Evolutionary conservation across 2,113 vertebrate genomes (phyloP).

Genomic region (Psittacula cyanocephala): DNA sequence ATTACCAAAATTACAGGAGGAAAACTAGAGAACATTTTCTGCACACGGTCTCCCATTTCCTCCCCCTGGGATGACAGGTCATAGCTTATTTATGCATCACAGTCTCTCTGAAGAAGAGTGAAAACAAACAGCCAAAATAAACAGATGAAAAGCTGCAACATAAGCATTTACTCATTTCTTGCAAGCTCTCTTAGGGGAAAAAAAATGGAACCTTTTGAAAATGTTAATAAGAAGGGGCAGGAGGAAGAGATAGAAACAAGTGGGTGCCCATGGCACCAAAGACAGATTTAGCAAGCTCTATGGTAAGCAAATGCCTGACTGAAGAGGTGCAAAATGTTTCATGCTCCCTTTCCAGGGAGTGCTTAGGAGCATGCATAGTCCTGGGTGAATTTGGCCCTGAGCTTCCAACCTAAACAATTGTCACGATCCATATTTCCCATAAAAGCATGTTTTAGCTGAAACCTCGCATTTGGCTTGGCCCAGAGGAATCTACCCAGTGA

Average conservation of each 20-base stretch:
- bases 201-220: background rate
- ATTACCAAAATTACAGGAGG: background rate
- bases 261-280: background rate
- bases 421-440: background rate
- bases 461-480: rapidly evolving
- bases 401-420: background rate
- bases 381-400: background rate
- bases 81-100: slow-evolving; percentile 14
- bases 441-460: background rate
- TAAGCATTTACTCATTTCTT: background rate
- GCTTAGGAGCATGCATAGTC: background rate
- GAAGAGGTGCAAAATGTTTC: background rate
- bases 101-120: background rate
- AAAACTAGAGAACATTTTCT: background rate
- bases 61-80: background rate
- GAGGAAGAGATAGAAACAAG: background rate
- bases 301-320: background rate
- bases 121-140: slow-evolving; percentile 35
- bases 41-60: background rate
- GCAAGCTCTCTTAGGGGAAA: background rate
- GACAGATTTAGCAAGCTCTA: background rate
- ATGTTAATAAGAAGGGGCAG: background rate
- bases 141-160: background rate
- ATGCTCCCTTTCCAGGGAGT: background rate
- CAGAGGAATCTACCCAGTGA: background rate